These are phyloP conservation scores for Falco berigora DNA, from an alignment of 2,797 vertebrate genomes.

Conservation along the genomic window DNA sequence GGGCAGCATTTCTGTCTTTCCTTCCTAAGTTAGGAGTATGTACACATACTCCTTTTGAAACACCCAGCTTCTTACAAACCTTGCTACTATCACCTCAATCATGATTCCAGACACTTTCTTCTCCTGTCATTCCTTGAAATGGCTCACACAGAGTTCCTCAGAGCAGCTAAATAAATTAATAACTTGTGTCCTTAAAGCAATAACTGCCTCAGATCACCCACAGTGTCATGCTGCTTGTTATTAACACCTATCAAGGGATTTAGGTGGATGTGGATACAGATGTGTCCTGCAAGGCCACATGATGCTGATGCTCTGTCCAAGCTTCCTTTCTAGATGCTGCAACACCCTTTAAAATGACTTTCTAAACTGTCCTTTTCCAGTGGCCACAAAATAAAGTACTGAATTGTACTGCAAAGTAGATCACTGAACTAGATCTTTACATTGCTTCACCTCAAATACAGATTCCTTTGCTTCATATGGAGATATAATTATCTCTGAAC, in stretches of 20 bases:
- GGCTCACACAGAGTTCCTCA: background rate
- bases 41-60: background rate
- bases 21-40: background rate
- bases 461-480: background rate
- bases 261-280: background rate
- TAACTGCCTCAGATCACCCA: background rate
- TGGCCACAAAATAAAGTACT: background rate
- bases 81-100: background rate
- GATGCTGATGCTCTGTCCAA: background rate
- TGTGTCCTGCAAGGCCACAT: background rate
- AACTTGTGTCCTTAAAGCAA: background rate
- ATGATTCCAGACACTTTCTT: background rate
- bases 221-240: background rate
- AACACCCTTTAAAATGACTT: background rate
- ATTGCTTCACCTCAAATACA: background rate
- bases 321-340: background rate
- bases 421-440: background rate
- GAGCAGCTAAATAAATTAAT: background rate
- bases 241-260: background rate
- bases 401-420: background rate
- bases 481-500: background rate
- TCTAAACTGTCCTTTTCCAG: background rate
- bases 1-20: background rate
- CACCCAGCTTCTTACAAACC: background rate
- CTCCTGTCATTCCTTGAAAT: background rate